phyloP scores from a whole-genome alignment of 2,888 invertebrate species.

The Tigriopus californicus region DNA sequence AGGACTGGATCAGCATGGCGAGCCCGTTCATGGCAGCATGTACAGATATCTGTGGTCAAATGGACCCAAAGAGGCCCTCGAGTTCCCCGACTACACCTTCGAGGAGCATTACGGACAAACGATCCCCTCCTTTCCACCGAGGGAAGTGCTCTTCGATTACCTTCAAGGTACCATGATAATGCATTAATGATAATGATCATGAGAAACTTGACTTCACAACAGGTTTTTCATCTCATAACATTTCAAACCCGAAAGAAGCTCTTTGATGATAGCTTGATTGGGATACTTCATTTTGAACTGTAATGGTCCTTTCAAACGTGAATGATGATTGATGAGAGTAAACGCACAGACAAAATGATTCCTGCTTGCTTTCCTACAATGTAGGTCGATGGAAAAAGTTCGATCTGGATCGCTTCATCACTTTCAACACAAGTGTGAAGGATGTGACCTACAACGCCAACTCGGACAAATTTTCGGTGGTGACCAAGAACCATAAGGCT shows the following conservation, averaged over 20 bases:
- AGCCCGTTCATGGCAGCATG: conserved; percentile 19
- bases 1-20: conserved; percentile 27
- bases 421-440: conserved; percentile 22
- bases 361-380: not conserved
- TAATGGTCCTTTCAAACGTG: too few relatives aligned
- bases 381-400: conserved; percentile 16
- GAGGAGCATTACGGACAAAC: conserved; percentile 18
- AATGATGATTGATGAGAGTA: too few relatives aligned
- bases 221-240: not conserved
- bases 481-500: conserved; percentile 7
- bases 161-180: conserved; percentile 14
- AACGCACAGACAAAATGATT: too few relatives aligned
- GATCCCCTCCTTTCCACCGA: conserved; percentile 16
- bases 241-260: not conserved
- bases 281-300: too few relatives aligned
- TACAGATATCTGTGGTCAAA: conserved; percentile 17
- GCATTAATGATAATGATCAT: not conserved
- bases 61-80: conserved; percentile 25
- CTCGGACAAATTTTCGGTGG: conserved; percentile 24
- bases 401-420: not conserved
- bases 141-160: conserved; percentile 16
- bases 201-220: not conserved
- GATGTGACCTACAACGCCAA: conserved; percentile 23
- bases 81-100: conserved; percentile 26
- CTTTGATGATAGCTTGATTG: too few relatives aligned